Evolutionary conservation across 2,888 invertebrate genomes (phyloP).

Genomic region (Ptychoptera contaminata): DNA sequence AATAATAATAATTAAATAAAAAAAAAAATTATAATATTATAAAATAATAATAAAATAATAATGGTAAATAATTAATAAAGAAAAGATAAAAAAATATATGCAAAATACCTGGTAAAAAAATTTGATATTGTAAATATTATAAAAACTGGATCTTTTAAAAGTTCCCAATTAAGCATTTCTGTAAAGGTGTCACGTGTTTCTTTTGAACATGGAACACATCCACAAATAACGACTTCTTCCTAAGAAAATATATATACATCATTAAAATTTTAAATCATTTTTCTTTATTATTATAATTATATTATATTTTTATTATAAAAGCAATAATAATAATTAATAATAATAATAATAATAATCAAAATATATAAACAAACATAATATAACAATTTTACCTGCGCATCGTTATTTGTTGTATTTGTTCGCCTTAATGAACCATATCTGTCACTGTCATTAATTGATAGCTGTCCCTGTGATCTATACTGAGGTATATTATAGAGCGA

Average conservation of each 20-base stretch:
- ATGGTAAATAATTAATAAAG: not conserved
- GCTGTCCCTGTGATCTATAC: conserved; percentile 36
- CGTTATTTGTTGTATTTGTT: not conserved
- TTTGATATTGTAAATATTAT: conserved; percentile 84
- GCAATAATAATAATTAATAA: no score
- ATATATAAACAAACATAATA: conserved; percentile 7
- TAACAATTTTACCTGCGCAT: conserved; percentile 13
- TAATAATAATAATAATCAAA: no score
- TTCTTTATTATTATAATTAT: no score
- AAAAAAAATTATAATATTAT: not conserved
- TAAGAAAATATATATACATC: no score
- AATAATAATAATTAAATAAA: not conserved
- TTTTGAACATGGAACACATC: conserved; percentile 47
- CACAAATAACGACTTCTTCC: conserved; percentile 21
- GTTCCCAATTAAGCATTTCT: conserved; percentile 72
- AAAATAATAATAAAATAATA: not conserved
- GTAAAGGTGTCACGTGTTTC: conserved; percentile 55
- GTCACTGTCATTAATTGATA: conserved; percentile 26
- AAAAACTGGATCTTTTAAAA: conserved; percentile 75
- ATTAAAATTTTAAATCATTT: no score
- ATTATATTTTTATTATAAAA: no score
- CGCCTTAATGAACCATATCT: conserved; percentile 30
- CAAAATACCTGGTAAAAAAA: conserved; percentile 42
- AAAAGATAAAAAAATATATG: no score
- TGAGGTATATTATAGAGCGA: conserved; percentile 38